Evolutionary conservation across 1,140 invertebrate species (phyloP).

Genomic region (Dysdera silvatica): DNA sequence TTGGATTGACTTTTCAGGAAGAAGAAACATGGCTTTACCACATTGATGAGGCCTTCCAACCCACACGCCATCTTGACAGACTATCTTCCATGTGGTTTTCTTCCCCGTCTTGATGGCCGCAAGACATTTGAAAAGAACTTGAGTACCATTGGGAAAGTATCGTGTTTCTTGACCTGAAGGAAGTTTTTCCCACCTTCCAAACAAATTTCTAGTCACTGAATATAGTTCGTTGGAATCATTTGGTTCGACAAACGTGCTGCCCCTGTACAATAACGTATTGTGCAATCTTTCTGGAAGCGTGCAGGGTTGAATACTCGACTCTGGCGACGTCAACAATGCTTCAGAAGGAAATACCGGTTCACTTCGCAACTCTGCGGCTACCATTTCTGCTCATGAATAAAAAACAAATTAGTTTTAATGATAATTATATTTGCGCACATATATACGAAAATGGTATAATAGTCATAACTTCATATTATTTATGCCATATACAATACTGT

Average conservation of each 20-base stretch:
- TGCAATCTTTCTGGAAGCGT: slow-evolving; percentile 22
- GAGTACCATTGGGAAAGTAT: slow-evolving; percentile 58
- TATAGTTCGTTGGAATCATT: background rate
- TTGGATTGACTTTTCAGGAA: background rate
- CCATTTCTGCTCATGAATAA: too few species aligned
- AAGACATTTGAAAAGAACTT: slow-evolving; percentile 72
- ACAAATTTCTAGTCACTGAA: background rate
- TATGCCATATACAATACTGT: too few species aligned
- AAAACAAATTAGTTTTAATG: too few species aligned
- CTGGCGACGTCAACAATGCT: too few species aligned
- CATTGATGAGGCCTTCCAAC: slow-evolving; percentile 65
- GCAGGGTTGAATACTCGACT: too few species aligned
- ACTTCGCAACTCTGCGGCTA: too few species aligned
- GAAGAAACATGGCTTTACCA: slow-evolving; percentile 43
- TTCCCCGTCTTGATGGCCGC: slow-evolving; percentile 58
- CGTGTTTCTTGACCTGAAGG: background rate
- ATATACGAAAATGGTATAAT: too few species aligned
- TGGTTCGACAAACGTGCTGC: slow-evolving; percentile 22
- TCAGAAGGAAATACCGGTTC: too few species aligned
- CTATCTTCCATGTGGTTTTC: slow-evolving; percentile 69
- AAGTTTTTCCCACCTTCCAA: background rate
- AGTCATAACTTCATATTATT: too few species aligned
- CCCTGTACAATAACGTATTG: slow-evolving; percentile 14
- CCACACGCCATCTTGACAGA: slow-evolving; percentile 74
- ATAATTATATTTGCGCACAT: too few species aligned